These are phyloP conservation scores for Lucinisca nassula DNA, from an alignment of 2,888 invertebrate genomes.

Conservation along the genomic window DNA sequence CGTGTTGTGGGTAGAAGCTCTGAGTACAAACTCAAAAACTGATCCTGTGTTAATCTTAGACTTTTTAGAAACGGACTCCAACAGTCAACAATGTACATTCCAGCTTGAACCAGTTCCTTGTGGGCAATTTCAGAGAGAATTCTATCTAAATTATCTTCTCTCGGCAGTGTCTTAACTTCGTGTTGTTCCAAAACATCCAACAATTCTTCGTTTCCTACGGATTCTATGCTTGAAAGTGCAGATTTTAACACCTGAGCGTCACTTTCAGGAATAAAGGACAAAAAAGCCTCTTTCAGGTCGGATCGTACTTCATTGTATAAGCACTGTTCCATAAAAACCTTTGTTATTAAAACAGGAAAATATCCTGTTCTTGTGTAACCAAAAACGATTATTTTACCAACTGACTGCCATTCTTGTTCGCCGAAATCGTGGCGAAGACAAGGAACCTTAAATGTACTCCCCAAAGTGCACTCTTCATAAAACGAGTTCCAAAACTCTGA, in stretches of 20 bases:
- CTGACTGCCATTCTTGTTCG: conserved; percentile 44
- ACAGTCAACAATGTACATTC: background rate
- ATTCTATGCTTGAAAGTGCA: background rate
- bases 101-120: background rate
- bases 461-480: conserved; percentile 30
- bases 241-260: background rate
- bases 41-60: background rate
- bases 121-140: background rate
- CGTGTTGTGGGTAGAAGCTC: background rate
- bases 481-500: conserved; percentile 47
- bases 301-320: background rate
- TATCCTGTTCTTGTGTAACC: conserved; percentile 30
- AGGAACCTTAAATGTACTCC: conserved; percentile 18
- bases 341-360: conserved; percentile 32
- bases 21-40: background rate
- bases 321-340: conserved; percentile 29
- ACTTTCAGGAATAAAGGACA: conserved; percentile 18
- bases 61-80: background rate
- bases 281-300: conserved; percentile 19
- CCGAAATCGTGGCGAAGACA: conserved; percentile 46
- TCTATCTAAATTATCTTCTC: background rate
- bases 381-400: conserved; percentile 39
- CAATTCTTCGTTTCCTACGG: background rate
- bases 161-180: background rate
- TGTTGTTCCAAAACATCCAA: background rate